phyloP scores from a whole-genome alignment of 2,888 invertebrate genomes.

The Gnatocerus cornutus region DNA sequence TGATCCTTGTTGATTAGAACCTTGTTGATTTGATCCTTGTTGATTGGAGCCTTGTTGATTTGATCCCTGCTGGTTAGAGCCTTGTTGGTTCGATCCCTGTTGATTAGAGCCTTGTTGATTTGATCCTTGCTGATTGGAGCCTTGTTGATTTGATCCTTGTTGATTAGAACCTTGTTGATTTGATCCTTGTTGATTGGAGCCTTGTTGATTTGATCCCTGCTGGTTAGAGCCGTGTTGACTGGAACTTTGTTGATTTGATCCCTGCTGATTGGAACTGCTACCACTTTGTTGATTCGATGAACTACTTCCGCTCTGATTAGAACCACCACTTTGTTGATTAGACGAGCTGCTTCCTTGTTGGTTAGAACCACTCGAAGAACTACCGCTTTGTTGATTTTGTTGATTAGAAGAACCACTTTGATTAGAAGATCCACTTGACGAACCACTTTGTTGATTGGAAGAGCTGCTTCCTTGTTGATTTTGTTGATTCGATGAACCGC shows the following conservation, averaged over 20 bases:
- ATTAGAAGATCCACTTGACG: slow-evolving; percentile 28
- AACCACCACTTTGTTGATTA: slow-evolving; percentile 31
- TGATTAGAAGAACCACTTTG: slow-evolving; percentile 37
- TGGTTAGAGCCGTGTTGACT: slow-evolving; percentile 28
- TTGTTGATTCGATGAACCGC: slow-evolving; percentile 44
- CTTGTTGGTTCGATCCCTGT: slow-evolving; percentile 45
- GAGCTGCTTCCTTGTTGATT: slow-evolving; percentile 45
- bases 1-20: slow-evolving; percentile 41
- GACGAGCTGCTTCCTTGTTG: slow-evolving; percentile 25
- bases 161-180: slow-evolving; percentile 41
- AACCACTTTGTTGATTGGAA: slow-evolving; percentile 29
- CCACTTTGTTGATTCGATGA: slow-evolving; percentile 34
- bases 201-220: slow-evolving; percentile 15
- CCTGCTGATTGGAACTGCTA: slow-evolving; percentile 26
- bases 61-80: slow-evolving; percentile 53
- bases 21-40: slow-evolving; percentile 50
- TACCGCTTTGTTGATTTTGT: slow-evolving; percentile 42
- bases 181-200: slow-evolving; percentile 37
- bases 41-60: slow-evolving; percentile 47
- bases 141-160: slow-evolving; percentile 50
- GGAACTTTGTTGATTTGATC: slow-evolving; percentile 39
- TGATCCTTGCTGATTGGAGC: slow-evolving; percentile 45
- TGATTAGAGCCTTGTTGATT: slow-evolving; percentile 51
- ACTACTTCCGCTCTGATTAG: too few relatives aligned
- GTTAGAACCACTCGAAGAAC: slow-evolving; percentile 34